These are phyloP conservation scores for Nomada flava DNA, from an alignment of 2,888 invertebrate species.

Conservation along the genomic window DNA sequence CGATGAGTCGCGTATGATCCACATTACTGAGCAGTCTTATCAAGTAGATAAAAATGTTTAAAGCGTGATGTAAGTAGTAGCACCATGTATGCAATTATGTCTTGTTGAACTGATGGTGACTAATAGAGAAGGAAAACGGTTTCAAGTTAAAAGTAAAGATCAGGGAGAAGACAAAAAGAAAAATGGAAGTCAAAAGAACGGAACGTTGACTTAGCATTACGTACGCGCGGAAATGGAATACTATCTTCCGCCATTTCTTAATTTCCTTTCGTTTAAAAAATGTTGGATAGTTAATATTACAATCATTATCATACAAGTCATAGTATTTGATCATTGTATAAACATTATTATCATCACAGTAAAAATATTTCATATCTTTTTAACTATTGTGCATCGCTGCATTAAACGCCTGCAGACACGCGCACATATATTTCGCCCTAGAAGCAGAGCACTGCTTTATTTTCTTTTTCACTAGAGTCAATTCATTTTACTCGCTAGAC, in stretches of 20 bases:
- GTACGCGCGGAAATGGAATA: constrained; percentile 60
- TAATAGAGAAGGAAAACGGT: constrained; percentile 52
- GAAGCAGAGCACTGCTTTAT: constrained; percentile 63
- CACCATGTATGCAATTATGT: constrained; percentile 70
- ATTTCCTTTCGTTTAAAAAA: constrained; percentile 73
- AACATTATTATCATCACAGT: constrained; percentile 85
- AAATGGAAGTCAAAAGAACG: constrained; percentile 56
- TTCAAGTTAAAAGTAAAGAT: constrained; percentile 11
- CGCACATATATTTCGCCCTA: constrained; percentile 55
- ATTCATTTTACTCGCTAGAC: constrained; percentile 67
- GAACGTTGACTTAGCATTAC: constrained; percentile 72
- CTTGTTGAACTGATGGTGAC: constrained; percentile 67
- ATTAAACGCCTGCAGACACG: constrained; percentile 61
- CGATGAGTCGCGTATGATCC: constrained; percentile 60
- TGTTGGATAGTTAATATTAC: constrained; percentile 76
- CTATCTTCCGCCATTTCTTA: constrained; percentile 53
- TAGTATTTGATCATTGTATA: constrained; percentile 82
- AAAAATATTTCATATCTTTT: constrained; percentile 82
- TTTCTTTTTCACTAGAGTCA: constrained; percentile 71
- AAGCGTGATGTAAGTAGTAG: constrained; percentile 74
- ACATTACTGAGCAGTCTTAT: constrained; percentile 81
- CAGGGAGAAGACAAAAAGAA: constrained; percentile 7
- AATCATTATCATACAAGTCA: constrained; percentile 80
- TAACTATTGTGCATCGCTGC: constrained; percentile 73
- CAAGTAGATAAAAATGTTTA: constrained; percentile 70